Evolutionary conservation across 1,140 invertebrate genomes (phyloP), one percentile per base, ranked within the genome.

Genomic region (Drosophila tristis): DNA sequence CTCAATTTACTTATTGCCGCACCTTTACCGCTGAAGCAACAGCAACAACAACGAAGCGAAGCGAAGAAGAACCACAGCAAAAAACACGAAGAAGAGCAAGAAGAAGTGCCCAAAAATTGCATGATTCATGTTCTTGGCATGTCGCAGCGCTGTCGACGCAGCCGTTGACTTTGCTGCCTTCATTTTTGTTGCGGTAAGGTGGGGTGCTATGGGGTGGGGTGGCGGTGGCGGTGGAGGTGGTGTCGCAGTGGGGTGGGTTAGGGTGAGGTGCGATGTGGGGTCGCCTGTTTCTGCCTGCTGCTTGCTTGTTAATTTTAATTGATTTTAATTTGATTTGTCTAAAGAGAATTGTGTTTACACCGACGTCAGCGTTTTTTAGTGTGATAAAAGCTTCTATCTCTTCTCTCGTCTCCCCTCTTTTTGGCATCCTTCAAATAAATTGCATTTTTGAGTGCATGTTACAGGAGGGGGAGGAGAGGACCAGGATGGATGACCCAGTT

Each of bases 231-330:
- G 20, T 20, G 1, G 20, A 1, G 20, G 20, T 51, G 26, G 23
- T n/a, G 11, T 39, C 26, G 25, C 48, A 59, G 16, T 51, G 26
- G 9, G 42, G 63, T 67, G 45, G 45, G 51, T 56, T 39, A 39
- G 35, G 64, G 42, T 54, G 60, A 50, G 59, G 72, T 64, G 56
- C n/a, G 16, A 29, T 47, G 48, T 35, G 54, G 51, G 54, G 60
- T 29, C 45, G 48, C 55, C 35, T 39, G 35, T 49, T 63, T 75
- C 7, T 66, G 54, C 80, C 47, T 47, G 60, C 65, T 77, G 59
- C 47, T 72, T 87, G 74, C 71, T 89, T 82, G 78, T 87, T 89
- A 82, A 89, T 89, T 87, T 86, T 82, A 79, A 86, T 82, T 86
- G 82, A 86, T 81, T 79, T 89, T 76, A 89, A 82, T 82, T 87